phyloP scores from a whole-genome alignment of 2,888 invertebrate species.

The Thera britannica region DNA sequence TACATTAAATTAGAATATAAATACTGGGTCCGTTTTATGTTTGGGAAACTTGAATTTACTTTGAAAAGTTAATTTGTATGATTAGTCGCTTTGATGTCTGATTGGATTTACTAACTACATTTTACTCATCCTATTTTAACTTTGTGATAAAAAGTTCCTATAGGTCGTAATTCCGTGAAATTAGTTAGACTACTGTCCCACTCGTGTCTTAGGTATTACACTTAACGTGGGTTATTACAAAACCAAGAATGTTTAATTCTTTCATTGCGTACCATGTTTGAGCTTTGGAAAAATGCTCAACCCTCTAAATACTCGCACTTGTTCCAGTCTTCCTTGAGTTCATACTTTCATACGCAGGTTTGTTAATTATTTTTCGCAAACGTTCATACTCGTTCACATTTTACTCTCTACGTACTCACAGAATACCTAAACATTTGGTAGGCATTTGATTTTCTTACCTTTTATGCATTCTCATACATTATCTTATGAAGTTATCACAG shows the following conservation, averaged over 20 bases:
- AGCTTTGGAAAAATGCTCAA: neutral
- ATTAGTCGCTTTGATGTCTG: conserved; percentile 30
- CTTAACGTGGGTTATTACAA: too few species aligned
- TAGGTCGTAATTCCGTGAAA: too few species aligned
- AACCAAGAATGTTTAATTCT: too few species aligned
- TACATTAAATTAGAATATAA: conserved; percentile 76
- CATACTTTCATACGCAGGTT: neutral
- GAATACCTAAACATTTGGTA: too few species aligned
- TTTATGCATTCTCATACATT: neutral
- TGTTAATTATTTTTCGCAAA: neutral
- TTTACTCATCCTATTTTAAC: conserved; percentile 11
- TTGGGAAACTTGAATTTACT: conserved; percentile 31
- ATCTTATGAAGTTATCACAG: conserved; percentile 41
- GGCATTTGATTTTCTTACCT: neutral
- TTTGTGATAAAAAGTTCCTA: neutral
- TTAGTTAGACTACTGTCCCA: neutral
- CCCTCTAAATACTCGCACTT: neutral
- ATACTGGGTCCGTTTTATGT: conserved; percentile 46
- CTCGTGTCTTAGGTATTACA: neutral
- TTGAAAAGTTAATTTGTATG: conserved; percentile 31
- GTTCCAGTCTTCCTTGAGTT: neutral
- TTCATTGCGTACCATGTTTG: neutral
- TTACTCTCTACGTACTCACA: too few species aligned
- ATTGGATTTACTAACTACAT: conserved; percentile 24
- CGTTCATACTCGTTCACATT: too few species aligned